These are phyloP conservation scores for Steinernema feltiae DNA, from an alignment of 1,140 invertebrate species.

Conservation along the genomic window DNA sequence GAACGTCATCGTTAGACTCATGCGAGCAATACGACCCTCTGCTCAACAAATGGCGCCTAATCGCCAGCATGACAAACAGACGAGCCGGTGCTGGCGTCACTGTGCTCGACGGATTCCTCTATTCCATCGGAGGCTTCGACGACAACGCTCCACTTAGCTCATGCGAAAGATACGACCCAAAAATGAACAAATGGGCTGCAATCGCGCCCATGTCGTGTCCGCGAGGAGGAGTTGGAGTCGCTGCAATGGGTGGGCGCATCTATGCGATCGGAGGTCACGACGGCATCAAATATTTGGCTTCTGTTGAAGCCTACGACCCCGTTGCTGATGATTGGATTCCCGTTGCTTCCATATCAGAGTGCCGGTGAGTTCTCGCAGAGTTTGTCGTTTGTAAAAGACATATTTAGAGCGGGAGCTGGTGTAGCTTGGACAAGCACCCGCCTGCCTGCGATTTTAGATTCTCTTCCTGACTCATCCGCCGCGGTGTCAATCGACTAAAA, in stretches of 20 bases:
- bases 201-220: conserved; percentile 73
- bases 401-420: conserved; percentile 39
- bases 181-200: conserved; percentile 74
- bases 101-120: conserved; percentile 64
- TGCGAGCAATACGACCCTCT: conserved; percentile 73
- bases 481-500: no score
- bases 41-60: conserved; percentile 79
- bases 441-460: no score
- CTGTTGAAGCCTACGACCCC: conserved; percentile 60
- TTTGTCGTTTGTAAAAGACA: neutral
- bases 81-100: conserved; percentile 46
- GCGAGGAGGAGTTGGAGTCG: conserved; percentile 54
- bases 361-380: conserved; percentile 26
- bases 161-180: conserved; percentile 73
- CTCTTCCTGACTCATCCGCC: no score
- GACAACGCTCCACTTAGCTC: conserved; percentile 81
- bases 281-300: conserved; percentile 59
- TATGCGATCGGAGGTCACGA: conserved; percentile 62
- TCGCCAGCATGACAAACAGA: conserved; percentile 40
- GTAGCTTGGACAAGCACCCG: conserved; percentile 57
- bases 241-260: conserved; percentile 50
- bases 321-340: conserved; percentile 57
- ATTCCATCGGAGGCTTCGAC: conserved; percentile 85
- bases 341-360: conserved; percentile 57
- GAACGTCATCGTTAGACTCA: conserved; percentile 72